Base-by-base conservation (phyloP, 1,140 invertebrate genomes). In the Atta cephalotes region DNA sequence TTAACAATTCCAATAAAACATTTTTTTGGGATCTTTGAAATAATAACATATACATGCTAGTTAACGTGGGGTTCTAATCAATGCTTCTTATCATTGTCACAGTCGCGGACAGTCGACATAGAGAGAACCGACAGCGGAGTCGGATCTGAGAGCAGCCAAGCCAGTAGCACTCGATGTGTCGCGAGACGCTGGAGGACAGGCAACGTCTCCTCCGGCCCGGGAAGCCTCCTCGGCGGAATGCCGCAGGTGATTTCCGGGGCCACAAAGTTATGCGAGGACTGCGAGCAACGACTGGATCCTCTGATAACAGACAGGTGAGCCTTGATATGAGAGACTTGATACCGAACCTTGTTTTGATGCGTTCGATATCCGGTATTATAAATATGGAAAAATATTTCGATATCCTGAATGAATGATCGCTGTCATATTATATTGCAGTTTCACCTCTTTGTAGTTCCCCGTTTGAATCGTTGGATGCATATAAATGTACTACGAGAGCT, bases 111-210 rank as follows among this genome's bases (percentile, higher is more conserved):
- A 2, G 96, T 95, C 7, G 96, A 97, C 82, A 97, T 99, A 74
- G 98, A 99, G 95, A 96, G 98, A 86, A 98, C 98, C 90, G 98
- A 99, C 94, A 98, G 98, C 16, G 98, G 98, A 1, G 98, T 99
- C 0, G 98, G 98, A 53, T 98, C 98, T 3, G 98, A 99, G 94
- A 98, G 98, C 3, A 98, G 98, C 93, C 98, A 98, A 93, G 97
- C 97, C n/a, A 97, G 97, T 71, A 96, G 97, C 90, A 97, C 97
- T 92, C 93, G 94, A 4, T 94, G 94, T 35, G 91, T 93, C 14
- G 84, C 87, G 6, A 93, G 94, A 88, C 89, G 95, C 60, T 95
- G 95, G 93, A 90, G 95, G 71, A 76, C 91, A 70, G 92, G 94
- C 90, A 94, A 91, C 87, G 60, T 88, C 66, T 92, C 94, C 28